Evolutionary conservation across 2,888 invertebrate species (phyloP), one percentile per base, ranked within the genome.

Genomic region (Cremastobaeus sp.): DNA sequence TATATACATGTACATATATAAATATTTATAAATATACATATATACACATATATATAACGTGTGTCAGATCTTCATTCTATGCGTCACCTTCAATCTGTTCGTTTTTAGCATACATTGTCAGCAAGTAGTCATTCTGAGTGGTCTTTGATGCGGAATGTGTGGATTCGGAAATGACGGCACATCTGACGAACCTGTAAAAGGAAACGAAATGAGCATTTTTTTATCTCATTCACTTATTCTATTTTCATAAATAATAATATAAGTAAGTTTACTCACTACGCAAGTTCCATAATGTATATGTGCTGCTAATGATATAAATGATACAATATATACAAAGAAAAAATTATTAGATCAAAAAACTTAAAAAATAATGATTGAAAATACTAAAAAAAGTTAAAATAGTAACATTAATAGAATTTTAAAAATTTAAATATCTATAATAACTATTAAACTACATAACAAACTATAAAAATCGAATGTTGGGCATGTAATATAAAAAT

Each of bases 261-360:
- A 48, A 32, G 8, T 43, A 43, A 9, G 17, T n/a, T 14, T 21
- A 91, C 95, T 93, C 89, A 98, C 99, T 89, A 99, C 96, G 88
- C 92, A 92, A 39, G 95, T 91, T 68, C 98, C 99, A 88, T 98
- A 99, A 88, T 96, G 94, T 79, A 98, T 89, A 88, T 99, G 99
- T 39, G 94, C 92, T 35, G 92, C 83, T 2, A 96, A 92, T 76
- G 93, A 91, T 73, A 92, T 85, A 21, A 93, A 82, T 65, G 94
- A 92, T 72, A 97, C 91, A 15, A 91, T 85, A 83, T 94, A 93
- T 37, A 98, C 90, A 64, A 93, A n/a, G n/a, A n/a, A n/a, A n/a
- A n/a, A n/a, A n/a, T 88, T 88, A 97, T 96, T 30, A 91, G 85
- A 8, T 91, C 89, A 5, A 91, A 87, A 50, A n/a, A n/a, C n/a